Evolutionary conservation across 2,113 vertebrate species (phyloP).

Genomic region (Oreochromis aureus): DNA sequence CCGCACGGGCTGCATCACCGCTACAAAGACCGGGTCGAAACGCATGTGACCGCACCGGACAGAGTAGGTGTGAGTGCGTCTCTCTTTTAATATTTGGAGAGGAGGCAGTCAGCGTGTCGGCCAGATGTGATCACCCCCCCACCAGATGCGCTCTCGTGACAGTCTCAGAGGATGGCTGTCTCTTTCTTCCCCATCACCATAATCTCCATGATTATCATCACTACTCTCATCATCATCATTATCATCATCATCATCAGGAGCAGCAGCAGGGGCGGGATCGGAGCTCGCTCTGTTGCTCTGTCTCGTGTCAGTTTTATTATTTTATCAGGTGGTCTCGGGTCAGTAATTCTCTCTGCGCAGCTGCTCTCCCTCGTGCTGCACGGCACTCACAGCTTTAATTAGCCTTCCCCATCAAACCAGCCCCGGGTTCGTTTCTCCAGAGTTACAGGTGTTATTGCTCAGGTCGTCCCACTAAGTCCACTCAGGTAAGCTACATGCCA

Average conservation of each 20-base stretch:
- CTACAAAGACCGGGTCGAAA: neutral
- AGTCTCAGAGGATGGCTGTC: constrained; percentile 11
- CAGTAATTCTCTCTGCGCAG: neutral
- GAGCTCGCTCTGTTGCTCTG: neutral
- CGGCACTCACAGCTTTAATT: neutral
- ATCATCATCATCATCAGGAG: neutral
- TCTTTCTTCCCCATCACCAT: neutral
- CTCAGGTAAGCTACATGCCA: neutral
- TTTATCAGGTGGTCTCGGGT: neutral
- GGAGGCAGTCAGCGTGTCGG: neutral
- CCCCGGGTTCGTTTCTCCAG: neutral
- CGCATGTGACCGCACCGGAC: neutral
- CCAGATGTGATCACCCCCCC: constrained; percentile 37
- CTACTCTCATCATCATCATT: neutral
- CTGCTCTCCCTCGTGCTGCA: neutral
- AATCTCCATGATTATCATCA: neutral
- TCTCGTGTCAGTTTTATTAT: neutral
- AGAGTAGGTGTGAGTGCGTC: neutral
- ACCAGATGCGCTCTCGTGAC: constrained; percentile 35
- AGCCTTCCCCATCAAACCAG: neutral
- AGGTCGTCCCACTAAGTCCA: neutral
- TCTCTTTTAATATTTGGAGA: neutral
- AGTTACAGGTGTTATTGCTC: constrained; percentile 32
- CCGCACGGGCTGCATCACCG: neutral
- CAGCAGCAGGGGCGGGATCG: neutral